These are phyloP conservation scores for Carduelis carduelis DNA, from an alignment of 2,797 vertebrate species.

Conservation along the genomic window DNA sequence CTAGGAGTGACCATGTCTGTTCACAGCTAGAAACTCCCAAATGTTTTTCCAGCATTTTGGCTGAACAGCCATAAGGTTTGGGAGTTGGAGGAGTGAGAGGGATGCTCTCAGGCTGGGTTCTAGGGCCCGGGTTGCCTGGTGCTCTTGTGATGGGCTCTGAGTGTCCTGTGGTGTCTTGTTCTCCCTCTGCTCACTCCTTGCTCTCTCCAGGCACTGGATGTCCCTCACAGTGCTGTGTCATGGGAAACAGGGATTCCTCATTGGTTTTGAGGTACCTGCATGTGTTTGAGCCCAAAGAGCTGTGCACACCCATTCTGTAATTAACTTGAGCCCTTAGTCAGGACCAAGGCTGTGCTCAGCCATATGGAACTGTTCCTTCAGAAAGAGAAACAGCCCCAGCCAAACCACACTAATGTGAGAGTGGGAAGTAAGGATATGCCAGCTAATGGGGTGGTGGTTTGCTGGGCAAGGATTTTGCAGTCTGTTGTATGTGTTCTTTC, in stretches of 20 bases:
- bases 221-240: fast-evolving
- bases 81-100: background rate
- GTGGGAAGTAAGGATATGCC: background rate
- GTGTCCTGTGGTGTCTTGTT: fast-evolving
- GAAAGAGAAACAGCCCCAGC: background rate
- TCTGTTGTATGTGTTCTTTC: background rate
- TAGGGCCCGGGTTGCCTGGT: background rate
- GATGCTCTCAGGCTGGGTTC: background rate
- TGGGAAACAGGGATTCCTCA: background rate
- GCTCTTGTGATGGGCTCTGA: background rate
- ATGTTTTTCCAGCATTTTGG: fast-evolving
- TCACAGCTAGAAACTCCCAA: background rate
- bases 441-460: background rate
- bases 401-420: background rate
- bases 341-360: background rate
- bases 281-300: background rate
- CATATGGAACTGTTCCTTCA: background rate
- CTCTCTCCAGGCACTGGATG: background rate
- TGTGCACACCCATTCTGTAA: background rate
- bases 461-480: background rate
- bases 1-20: background rate
- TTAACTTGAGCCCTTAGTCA: background rate
- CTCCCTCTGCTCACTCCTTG: background rate
- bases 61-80: background rate
- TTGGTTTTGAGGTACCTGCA: fast-evolving